phyloP scores from a whole-genome alignment of 2,888 invertebrate species.

The Nipponacmea schrenckii region DNA sequence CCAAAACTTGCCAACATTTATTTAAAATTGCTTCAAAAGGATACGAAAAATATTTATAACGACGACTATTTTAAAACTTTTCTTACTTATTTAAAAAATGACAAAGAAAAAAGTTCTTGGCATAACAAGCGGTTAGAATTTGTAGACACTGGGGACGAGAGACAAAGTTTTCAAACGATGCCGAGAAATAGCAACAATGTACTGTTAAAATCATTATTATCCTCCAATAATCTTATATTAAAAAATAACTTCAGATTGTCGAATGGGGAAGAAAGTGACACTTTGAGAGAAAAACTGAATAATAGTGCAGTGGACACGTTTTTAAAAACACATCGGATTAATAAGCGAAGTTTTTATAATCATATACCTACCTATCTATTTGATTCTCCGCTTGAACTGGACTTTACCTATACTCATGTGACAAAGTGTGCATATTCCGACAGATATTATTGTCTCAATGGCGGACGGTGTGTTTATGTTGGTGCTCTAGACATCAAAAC shows the following conservation, averaged over 20 bases:
- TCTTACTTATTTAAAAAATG: neutral
- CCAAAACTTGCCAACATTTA: conserved; percentile 3
- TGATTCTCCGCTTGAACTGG: conserved; percentile 14
- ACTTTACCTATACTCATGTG: conserved; percentile 46
- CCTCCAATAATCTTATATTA: neutral
- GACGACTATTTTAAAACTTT: no score
- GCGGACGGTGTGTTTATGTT: conserved; percentile 52
- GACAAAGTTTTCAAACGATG: neutral
- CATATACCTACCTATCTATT: neutral
- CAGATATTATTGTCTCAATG: conserved; percentile 52
- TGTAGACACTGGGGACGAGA: neutral
- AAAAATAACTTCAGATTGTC: neutral
- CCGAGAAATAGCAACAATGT: neutral
- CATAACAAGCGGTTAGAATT: no score
- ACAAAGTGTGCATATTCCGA: conserved; percentile 45
- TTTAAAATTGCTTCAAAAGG: neutral
- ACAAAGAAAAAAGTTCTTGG: neutral
- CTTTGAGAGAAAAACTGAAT: no score
- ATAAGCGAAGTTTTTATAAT: neutral
- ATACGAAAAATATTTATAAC: neutral
- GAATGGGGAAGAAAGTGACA: no score
- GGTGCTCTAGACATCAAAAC: conserved; percentile 55
- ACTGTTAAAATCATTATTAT: neutral
- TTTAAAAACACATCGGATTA: neutral
- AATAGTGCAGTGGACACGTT: neutral